Evolutionary conservation across 1,140 invertebrate genomes (phyloP).

Genomic region (Gonioctena quinquepunctata): DNA sequence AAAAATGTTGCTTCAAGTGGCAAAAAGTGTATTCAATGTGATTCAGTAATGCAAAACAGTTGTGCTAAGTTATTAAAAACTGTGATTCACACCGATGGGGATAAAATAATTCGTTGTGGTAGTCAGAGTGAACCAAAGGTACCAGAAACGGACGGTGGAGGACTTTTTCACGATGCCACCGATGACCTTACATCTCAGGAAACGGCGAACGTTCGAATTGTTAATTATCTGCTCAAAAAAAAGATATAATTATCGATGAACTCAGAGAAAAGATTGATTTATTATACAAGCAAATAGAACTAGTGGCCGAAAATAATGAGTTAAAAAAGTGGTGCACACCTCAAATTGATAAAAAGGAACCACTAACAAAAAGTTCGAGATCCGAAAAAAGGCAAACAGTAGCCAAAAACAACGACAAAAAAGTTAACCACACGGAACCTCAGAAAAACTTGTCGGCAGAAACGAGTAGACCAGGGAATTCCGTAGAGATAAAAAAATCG

Average conservation of each 20-base stretch:
- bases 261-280: not conserved
- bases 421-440: too few relatives aligned
- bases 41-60: not conserved
- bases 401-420: too few relatives aligned
- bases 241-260: not conserved
- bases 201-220: not conserved
- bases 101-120: not conserved
- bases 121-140: not conserved
- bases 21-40: constrained; percentile 1
- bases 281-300: not conserved
- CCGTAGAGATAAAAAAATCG: too few relatives aligned
- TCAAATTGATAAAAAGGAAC: too few relatives aligned
- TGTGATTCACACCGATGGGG: not conserved
- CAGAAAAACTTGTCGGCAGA: too few relatives aligned
- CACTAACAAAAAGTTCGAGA: too few relatives aligned
- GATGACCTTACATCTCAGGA: not conserved
- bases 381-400: too few relatives aligned
- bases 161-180: not conserved
- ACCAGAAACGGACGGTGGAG: not conserved
- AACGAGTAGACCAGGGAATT: too few relatives aligned
- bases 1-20: not conserved
- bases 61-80: not conserved
- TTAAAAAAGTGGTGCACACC: constrained; percentile 2
- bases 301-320: not conserved
- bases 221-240: constrained; percentile 1